Base-by-base conservation (phyloP, 1,140 invertebrate species). In the Pissodes strobi region DNA sequence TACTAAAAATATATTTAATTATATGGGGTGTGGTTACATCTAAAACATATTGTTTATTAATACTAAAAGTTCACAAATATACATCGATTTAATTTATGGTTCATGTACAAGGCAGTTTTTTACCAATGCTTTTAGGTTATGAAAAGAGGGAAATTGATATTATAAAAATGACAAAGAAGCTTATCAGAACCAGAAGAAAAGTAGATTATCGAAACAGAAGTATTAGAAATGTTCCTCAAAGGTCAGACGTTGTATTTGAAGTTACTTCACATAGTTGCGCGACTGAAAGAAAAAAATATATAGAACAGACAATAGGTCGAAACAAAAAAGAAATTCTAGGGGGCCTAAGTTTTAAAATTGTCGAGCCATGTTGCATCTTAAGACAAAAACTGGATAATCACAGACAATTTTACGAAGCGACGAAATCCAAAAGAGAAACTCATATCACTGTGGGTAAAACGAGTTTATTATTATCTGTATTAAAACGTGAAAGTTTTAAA, bases 381-480 rank as follows among this genome's bases (percentile, higher is more conserved):
- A 69, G 13, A 10, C 22, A 23, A 23, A 52, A 52, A 13, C 2
- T 55, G 9, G 27, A 48, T 4, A 56, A 15, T 39, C 27, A 19
- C 13, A 38, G 12, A 6, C 15, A 34, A 30, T 10, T 25, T n/a
- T 12, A 23, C 21, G 37, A 45, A 22, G 19, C 12, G 8, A 18
- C 15, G 12, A 34, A 41, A 12, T 39, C 15, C 25, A 67, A 49
- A 39, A 66, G 39, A 15, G 62, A 70, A 27, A 68, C 41, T 13
- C 48, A 73, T 53, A 43, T 74, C 10, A 70, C 60, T 58, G 55
- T 74, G 37, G 74, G 74, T 17, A 74, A 75, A 69, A 68, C 69
- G 19, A 69, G 58, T 56, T 57, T 74, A 30, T 59, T 73, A 49
- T 57, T 73, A 39, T 69, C 71, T 30, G 61, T 69, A 49, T 67